Percentiles rank a stretch among this genome's conserved stretches.
These are phyloP conservation scores for Charanyca ferruginea DNA, from an alignment of 2,888 invertebrate species.

Conservation along the genomic window DNA sequence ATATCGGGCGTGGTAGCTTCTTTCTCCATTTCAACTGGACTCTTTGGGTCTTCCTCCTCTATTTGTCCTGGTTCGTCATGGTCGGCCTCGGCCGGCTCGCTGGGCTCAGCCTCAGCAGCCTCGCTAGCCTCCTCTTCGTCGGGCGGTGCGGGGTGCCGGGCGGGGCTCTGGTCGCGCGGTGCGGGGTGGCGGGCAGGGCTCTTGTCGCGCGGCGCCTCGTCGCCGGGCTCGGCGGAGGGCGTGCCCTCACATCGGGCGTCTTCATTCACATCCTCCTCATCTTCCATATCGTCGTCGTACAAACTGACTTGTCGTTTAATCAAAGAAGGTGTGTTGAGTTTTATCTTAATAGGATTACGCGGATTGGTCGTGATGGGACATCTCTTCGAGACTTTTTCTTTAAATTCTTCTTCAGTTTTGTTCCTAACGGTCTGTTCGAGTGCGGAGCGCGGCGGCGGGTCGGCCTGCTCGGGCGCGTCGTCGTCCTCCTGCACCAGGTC, in stretches of 20 bases:
- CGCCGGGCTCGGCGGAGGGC: not conserved
- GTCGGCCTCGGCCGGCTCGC: not conserved
- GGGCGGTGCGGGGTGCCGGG: too few species aligned
- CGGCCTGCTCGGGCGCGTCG: constrained; percentile 35
- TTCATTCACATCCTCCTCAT: constrained; percentile 52
- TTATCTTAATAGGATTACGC: constrained; percentile 86
- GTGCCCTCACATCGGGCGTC: constrained; percentile 60
- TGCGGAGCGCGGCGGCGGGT: constrained; percentile 1
- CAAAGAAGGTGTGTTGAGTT: constrained; percentile 85
- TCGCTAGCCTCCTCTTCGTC: not conserved
- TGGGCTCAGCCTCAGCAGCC: not conserved
- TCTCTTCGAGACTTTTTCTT: constrained; percentile 82
- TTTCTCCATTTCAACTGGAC: constrained; percentile 9
- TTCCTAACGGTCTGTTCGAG: constrained; percentile 52
- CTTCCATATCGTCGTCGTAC: constrained; percentile 85
- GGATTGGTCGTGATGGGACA: constrained; percentile 83
- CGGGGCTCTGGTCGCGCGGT: not conserved
- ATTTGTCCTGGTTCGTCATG: not conserved
- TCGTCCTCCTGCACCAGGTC: constrained; percentile 63
- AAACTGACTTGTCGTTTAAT: constrained; percentile 88
- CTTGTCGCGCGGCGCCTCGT: not conserved
- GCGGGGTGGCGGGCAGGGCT: not conserved
- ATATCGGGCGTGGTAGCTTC: constrained; percentile 25
- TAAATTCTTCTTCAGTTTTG: constrained; percentile 78
- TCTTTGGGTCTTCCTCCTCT: constrained; percentile 13